Base-by-base conservation (phyloP, 2,113 vertebrate genomes). In the Pelvicachromis taeniatus region DNA sequence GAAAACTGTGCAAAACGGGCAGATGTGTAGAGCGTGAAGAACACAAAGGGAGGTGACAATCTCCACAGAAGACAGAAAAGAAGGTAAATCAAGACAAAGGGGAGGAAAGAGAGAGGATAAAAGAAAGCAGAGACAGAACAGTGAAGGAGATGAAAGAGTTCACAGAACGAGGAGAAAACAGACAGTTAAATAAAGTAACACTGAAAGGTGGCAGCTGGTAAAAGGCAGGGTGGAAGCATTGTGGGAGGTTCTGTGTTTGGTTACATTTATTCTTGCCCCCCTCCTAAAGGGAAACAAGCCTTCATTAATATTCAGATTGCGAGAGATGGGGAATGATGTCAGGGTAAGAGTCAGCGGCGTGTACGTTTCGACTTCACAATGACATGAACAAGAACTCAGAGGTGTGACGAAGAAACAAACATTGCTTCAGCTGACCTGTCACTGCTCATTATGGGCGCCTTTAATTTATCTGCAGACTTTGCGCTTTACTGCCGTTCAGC, bases 221-320 rank as follows among this genome's bases (percentile, higher is more conserved):
- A 79, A 84, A 61, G 56, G 68, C 35, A 26, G 26, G n/a, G 68
- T 63, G 29, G 40, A 33, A 78, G 73, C 77, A 55, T 48, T 16
- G 61, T 7, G 9, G 55, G 59, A 52, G 16, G 9, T 23, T 79
- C 48, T 70, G 13, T 21, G 19, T 77, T 75, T 54, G 9, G 12
- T 80, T 65, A 16, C 50, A 78, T 61, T 56, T 80, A 70, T 68
- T 83, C 31, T 63, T 12, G 8, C 14, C 23, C 79, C 45, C 19
- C 19, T 63, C 59, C 59, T 63, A 2, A 40, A 80, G 83, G 78
- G 58, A 88, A 85, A 56, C 59, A 52, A 33, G 59, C 26, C 19
- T n/a, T 58, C 17, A 78, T 88, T 78, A 82, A 82, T 83, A 89
- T 88, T 88, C 82, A 61, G 53, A 78, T 7, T 78, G 54, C 29